phyloP scores from a whole-genome alignment of 2,113 vertebrate species.

The Pelvicachromis taeniatus region DNA sequence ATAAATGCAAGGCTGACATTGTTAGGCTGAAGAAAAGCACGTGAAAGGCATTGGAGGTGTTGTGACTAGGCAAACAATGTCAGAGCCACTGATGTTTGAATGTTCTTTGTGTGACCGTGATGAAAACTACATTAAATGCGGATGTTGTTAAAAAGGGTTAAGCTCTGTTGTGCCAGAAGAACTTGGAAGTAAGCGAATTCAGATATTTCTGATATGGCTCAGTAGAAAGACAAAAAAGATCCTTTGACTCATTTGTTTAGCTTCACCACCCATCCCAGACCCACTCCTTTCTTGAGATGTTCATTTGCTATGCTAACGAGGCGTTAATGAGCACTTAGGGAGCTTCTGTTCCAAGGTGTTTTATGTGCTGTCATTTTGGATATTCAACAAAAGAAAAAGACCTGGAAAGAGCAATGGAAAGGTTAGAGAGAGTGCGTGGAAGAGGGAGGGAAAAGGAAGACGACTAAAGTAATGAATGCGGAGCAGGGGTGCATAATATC shows the following conservation, averaged over 20 bases:
- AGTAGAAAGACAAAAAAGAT: conserved; percentile 18
- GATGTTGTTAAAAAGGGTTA: neutral
- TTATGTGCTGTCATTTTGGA: conserved; percentile 36
- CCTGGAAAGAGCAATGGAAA: neutral
- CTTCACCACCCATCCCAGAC: conserved; percentile 18
- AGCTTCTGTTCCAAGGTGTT: conserved; percentile 43
- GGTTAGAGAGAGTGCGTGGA: neutral
- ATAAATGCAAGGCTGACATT: neutral
- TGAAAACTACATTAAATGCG: neutral
- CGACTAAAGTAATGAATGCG: conserved; percentile 17
- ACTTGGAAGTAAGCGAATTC: neutral
- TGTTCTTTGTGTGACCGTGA: neutral
- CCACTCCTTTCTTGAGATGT: conserved; percentile 12
- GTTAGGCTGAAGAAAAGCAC: neutral
- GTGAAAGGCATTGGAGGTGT: neutral
- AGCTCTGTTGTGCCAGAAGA: neutral
- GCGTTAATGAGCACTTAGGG: conserved; percentile 41
- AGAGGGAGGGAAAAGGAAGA: neutral
- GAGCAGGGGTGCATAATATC: conserved; percentile 16
- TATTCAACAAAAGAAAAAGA: neutral
- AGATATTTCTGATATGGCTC: neutral
- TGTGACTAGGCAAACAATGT: neutral
- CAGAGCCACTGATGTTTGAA: neutral
- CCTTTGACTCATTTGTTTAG: conserved; percentile 33
- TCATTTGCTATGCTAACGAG: conserved; percentile 47